A percentile compares a stretch with the other conserved stretches of the same genome.
Evolutionary conservation across 1,140 invertebrate genomes (phyloP).

Genomic region (Paralvinella palmiformis): DNA sequence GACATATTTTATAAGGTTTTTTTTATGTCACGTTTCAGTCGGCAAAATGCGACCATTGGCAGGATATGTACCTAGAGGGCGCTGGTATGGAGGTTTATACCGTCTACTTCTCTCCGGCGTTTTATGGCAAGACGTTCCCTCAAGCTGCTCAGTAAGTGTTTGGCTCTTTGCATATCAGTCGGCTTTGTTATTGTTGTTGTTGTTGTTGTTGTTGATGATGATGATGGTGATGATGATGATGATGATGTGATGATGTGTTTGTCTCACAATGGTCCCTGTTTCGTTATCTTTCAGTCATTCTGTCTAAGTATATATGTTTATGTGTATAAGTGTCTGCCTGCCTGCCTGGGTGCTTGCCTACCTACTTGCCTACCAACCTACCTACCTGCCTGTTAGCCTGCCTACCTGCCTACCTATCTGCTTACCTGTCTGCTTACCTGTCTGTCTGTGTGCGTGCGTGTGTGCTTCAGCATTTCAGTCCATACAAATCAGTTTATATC

Average conservation of each 20-base stretch:
- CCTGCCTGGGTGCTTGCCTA: constrained; percentile 1
- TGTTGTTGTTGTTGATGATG: no score
- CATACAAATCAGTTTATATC: no score
- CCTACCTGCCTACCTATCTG: background rate
- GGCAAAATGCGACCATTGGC: constrained; percentile 59
- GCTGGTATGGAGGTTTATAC: constrained; percentile 99
- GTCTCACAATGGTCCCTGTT: background rate
- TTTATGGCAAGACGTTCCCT: constrained; percentile 97
- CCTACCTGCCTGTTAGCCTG: background rate
- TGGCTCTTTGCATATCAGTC: no score
- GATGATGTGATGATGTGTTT: background rate
- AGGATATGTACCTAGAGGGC: constrained; percentile 98
- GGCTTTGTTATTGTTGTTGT: no score
- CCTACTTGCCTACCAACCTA: background rate
- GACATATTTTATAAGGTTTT: no score
- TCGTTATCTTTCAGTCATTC: background rate
- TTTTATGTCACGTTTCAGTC: background rate
- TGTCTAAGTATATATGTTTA: background rate
- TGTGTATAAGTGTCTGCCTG: background rate
- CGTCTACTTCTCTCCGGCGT: constrained; percentile 94
- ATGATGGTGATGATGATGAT: no score
- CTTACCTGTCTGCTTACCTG: background rate
- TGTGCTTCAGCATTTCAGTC: no score
- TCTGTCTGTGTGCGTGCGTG: constrained; percentile 1
- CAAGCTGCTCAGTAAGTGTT: constrained; percentile 71